Evolutionary conservation across 1,140 invertebrate species (phyloP).

Genomic region (Wasmannia auropunctata): DNA sequence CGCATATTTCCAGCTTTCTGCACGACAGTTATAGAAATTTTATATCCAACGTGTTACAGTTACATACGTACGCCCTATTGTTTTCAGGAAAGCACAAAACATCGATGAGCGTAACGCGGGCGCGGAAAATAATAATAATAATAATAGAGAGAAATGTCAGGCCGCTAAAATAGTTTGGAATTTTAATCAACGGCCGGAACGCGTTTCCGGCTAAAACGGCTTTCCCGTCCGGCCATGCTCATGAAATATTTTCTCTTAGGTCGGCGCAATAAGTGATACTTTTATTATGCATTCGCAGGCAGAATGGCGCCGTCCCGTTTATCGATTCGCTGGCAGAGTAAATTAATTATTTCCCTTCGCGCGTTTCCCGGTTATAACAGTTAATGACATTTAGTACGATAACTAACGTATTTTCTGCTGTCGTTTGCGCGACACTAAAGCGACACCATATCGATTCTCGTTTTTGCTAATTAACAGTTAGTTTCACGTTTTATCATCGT

Average conservation of each 20-base stretch:
- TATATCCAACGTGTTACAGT: not conserved
- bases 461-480: constrained; percentile 34
- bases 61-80: not conserved
- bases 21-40: not conserved
- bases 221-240: constrained; percentile 21
- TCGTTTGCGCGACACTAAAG: constrained; percentile 26
- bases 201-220: constrained; percentile 46
- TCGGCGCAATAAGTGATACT: constrained; percentile 52
- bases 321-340: constrained; percentile 34
- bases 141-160: constrained; percentile 41
- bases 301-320: constrained; percentile 38
- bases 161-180: constrained; percentile 56
- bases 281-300: constrained; percentile 54
- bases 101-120: constrained; percentile 3
- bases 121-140: constrained; percentile 37
- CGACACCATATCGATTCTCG: constrained; percentile 39
- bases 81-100: constrained; percentile 26
- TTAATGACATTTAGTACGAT: constrained; percentile 50
- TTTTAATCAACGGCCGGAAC: constrained; percentile 59
- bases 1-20: not conserved
- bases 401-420: constrained; percentile 53
- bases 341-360: constrained; percentile 58
- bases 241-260: constrained; percentile 61
- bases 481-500: not conserved
- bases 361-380: constrained; percentile 40